phyloP scores from a whole-genome alignment of 2,797 vertebrate species.

The Macrochelys suwanniensis region DNA sequence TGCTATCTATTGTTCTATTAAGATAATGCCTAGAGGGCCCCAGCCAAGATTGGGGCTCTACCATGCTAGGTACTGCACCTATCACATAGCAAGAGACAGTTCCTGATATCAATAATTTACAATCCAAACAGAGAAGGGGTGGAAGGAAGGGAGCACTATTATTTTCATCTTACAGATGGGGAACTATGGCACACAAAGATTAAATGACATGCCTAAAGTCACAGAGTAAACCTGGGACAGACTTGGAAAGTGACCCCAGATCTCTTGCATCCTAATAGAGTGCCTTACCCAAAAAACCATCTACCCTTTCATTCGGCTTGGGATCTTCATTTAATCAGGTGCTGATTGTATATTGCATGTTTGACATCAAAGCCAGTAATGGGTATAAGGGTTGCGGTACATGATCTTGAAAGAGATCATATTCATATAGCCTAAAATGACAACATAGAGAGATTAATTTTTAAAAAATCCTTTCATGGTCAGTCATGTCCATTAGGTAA shows the following conservation, averaged over 20 bases:
- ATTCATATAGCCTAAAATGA: conserved; percentile 60
- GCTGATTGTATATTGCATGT: conserved; percentile 20
- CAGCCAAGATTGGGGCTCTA: not conserved
- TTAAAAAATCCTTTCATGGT: conserved; percentile 64
- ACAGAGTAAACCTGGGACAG: not conserved
- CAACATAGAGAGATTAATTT: conserved; percentile 62
- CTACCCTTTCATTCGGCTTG: conserved; percentile 8
- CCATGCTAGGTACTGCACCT: accelerated
- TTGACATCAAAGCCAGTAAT: conserved; percentile 59
- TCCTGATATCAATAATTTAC: not conserved
- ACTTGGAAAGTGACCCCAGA: not conserved
- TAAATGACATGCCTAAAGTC: not conserved
- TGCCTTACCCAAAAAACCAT: not conserved
- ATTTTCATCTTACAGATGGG: not conserved
- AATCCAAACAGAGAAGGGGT: accelerated
- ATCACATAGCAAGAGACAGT: not conserved
- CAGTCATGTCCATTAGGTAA: conserved; percentile 53
- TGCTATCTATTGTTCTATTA: not conserved
- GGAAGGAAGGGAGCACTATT: not conserved
- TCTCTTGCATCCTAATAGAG: not conserved
- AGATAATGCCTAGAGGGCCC: not conserved
- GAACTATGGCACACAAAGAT: not conserved
- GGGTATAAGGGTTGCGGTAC: conserved; percentile 11
- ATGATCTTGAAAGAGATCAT: conserved; percentile 43
- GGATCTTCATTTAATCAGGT: conserved; percentile 23